Base-by-base conservation (phyloP, 2,797 vertebrate species). In the Rhodeus uyekii region DNA sequence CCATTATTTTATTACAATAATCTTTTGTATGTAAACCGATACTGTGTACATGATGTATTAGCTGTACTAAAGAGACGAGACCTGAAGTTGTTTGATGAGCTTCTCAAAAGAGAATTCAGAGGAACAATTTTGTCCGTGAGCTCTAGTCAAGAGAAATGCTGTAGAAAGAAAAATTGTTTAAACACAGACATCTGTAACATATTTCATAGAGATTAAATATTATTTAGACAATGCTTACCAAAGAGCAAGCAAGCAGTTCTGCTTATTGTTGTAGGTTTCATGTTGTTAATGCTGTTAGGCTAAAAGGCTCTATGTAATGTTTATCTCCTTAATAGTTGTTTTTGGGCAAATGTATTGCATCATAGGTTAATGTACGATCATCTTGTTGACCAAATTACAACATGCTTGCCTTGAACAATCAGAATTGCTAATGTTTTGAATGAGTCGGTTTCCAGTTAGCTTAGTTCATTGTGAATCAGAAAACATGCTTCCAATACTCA, bases 221-320 rank as follows among this genome's bases (percentile, higher is more conserved):
- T n/a, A n/a, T n/a, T n/a, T n/a, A n/a, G n/a, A n/a, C 14, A 19
- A 8, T 64, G 2, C 53, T 82, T 90, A 94, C 93, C 90, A 90
- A 89, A 80, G 2, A 93, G 64, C 2, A 79, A 85, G 76, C 88
- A 14, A 93, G 29, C 78, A 72, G 13, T 16, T 65, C 61, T n/a
- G 5, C 8, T 53, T 0, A 64, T 39, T 3, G 38, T 50, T 42
- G 2, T 78, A 7, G 53, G 10, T 6, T 63, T 81, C 86, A 89
- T 90, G 81, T 16, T 1, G 0, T 55, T 42, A 12, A 46, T 18
- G 5, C 1, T 73, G 0, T 24, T 5, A 50, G 24, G 50, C n/a
- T n/a, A 44, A 68, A 69, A 44, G 44, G 8, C 24, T 18, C 10
- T 10, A 8, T 71, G 67, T 4, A 2, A 34, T 10, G 44, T 32